Conservation (phyloP, 2,113 vertebrate genomes). For the Catharus minimus region DNA sequence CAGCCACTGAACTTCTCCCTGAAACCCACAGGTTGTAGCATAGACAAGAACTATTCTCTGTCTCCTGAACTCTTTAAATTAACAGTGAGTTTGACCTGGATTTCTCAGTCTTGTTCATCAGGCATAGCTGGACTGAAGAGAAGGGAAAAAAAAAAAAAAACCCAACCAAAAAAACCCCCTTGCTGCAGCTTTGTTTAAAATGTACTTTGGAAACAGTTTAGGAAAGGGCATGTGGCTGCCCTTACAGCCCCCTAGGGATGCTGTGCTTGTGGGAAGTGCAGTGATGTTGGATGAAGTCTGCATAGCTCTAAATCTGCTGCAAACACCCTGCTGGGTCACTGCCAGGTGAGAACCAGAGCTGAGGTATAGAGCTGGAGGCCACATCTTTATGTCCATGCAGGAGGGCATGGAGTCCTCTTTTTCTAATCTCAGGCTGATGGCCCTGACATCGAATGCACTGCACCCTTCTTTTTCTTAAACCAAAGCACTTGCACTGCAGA, state of each 20-base stretch:
- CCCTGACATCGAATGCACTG: background rate
- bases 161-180: background rate
- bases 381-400: background rate
- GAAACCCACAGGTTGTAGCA: background rate
- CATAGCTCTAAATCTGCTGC: slow-evolving; percentile 14
- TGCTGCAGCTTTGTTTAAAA: background rate
- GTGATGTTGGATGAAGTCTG: slow-evolving; percentile 9
- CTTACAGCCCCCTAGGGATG: background rate
- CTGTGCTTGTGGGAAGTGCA: background rate
- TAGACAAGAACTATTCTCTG: background rate
- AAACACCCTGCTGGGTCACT: slow-evolving; percentile 13
- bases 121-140: background rate
- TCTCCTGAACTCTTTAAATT: background rate
- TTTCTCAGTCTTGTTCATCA: background rate
- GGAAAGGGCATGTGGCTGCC: slow-evolving; percentile 1
- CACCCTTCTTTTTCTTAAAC: background rate
- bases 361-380: background rate
- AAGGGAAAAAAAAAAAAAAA: background rate
- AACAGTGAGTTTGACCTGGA: background rate
- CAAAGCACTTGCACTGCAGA: background rate
- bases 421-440: background rate
- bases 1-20: background rate
- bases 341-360: slow-evolving; percentile 35
- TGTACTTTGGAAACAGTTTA: slow-evolving; percentile 5
- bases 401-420: background rate